Base-by-base conservation (phyloP, 2,797 vertebrate genomes). In the Pristis pectinata region DNA sequence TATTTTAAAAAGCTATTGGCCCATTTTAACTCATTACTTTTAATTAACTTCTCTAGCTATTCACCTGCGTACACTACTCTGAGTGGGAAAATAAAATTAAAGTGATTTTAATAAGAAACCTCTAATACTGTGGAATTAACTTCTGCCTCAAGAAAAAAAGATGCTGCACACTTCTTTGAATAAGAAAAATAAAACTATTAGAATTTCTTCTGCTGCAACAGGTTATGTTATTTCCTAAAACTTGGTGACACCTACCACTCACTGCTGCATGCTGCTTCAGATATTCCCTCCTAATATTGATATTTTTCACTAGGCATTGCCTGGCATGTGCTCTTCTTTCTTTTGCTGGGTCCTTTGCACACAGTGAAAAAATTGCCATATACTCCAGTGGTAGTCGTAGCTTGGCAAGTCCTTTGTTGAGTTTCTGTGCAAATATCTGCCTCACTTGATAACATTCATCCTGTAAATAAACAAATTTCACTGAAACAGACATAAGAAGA, bases 391-490 rank as follows among this genome's bases (percentile, higher is more conserved):
- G 98, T 95, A 99, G 98, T 0, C 98, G 98, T 96, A 99, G 97
- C 95, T 98, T 98, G 95, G 98, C 98, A 95, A 99, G 97, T 64
- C 98, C 99, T 95, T 98, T 98, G 95, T 99, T 98, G 95, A 99
- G 98, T 97, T 99, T 99, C 97, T 99, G 99, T 94, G 99, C 98
- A 96, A 98, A 99, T 95, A 98, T 97, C 96, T 99, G 99, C 37
- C 99, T 98, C 96, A 99, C 99, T 97, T 99, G 99, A 96, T 99
- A 99, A 97, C 99, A 99, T 96, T 99, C 98, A 95, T 99, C 99
- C 99, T 99, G 95, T 41, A 76, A 95, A 95, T 30, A 44, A 94
- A 76, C 70, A 94, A 24, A 56, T 74, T 74, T 34, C 30, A 76
- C 3, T 34, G 44, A 82, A 41, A 49, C 76, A 79, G 80, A 44